phyloP scores from a whole-genome alignment of 1,140 invertebrate species.

The Teleopsis dalmanni region DNA sequence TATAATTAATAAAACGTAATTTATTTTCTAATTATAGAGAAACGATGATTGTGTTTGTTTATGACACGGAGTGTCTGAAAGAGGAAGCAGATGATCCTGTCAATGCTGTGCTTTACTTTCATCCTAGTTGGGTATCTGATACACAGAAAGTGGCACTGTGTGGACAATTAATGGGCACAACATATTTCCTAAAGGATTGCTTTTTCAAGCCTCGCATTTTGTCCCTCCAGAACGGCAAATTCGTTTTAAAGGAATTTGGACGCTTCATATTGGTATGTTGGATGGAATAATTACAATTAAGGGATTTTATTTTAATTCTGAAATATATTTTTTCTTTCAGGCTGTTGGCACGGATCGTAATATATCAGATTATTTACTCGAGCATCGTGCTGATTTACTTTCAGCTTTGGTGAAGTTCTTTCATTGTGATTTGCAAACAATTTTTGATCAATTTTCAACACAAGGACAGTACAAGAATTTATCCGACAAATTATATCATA shows the following conservation, averaged over 20 bases:
- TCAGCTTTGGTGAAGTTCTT: slow-evolving; percentile 68
- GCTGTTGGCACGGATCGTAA: slow-evolving; percentile 78
- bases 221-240: slow-evolving; percentile 74
- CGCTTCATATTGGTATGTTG: slow-evolving; percentile 65
- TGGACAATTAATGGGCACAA: slow-evolving; percentile 73
- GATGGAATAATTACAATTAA: no score
- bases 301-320: slow-evolving; percentile 10
- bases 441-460: slow-evolving; percentile 50
- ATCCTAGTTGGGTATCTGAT: slow-evolving; percentile 77
- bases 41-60: slow-evolving; percentile 82
- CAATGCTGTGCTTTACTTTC: slow-evolving; percentile 78
- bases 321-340: slow-evolving; percentile 44
- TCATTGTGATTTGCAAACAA: slow-evolving; percentile 65
- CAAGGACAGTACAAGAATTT: slow-evolving; percentile 56
- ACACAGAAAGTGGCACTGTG: slow-evolving; percentile 70
- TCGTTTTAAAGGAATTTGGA: slow-evolving; percentile 69
- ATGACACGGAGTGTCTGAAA: slow-evolving; percentile 68
- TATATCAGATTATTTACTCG: slow-evolving; percentile 68
- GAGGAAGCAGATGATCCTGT: slow-evolving; percentile 78
- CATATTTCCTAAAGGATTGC: slow-evolving; percentile 64
- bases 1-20: no score
- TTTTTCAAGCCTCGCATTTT: slow-evolving; percentile 67
- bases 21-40: slow-evolving; percentile 55
- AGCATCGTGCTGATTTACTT: slow-evolving; percentile 63
- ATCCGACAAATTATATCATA: slow-evolving; percentile 68